Conservation (phyloP, 2,797 vertebrate genomes). For the Bradypodion ventrale region DNA sequence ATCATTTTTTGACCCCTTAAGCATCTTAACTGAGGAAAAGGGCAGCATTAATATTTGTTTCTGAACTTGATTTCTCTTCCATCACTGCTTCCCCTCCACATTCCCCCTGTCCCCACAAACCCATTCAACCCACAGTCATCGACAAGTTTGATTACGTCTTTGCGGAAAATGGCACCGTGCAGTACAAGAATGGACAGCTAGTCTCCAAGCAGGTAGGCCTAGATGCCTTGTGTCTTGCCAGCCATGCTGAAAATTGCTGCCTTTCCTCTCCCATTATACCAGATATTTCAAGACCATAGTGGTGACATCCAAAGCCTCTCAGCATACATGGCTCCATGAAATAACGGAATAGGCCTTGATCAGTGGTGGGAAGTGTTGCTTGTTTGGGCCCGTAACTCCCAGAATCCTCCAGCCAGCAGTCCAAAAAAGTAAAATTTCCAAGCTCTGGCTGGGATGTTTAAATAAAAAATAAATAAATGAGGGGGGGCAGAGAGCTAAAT, state of each 20-base stretch:
- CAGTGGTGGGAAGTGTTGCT: no score
- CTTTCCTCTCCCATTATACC: background rate
- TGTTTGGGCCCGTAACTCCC: background rate
- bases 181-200: constrained; percentile 93
- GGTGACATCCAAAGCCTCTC: background rate
- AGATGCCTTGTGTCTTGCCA: background rate
- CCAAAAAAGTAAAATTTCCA: background rate
- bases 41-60: constrained; percentile 4
- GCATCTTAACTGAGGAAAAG: background rate
- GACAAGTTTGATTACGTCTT: constrained; percentile 97
- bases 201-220: constrained; percentile 89
- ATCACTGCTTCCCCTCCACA: background rate
- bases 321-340: background rate
- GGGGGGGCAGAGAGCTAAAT: no score
- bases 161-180: constrained; percentile 95
- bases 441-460: no score
- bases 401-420: background rate
- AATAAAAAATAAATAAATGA: no score
- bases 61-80: constrained; percentile 27
- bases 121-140: constrained; percentile 79
- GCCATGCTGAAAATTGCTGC: background rate
- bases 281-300: background rate
- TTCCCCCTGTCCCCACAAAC: background rate
- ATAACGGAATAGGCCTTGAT: background rate
- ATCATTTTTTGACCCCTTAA: background rate